Evolutionary conservation across 2,888 invertebrate genomes (phyloP).

Genomic region (Drosophila melanosoma): DNA sequence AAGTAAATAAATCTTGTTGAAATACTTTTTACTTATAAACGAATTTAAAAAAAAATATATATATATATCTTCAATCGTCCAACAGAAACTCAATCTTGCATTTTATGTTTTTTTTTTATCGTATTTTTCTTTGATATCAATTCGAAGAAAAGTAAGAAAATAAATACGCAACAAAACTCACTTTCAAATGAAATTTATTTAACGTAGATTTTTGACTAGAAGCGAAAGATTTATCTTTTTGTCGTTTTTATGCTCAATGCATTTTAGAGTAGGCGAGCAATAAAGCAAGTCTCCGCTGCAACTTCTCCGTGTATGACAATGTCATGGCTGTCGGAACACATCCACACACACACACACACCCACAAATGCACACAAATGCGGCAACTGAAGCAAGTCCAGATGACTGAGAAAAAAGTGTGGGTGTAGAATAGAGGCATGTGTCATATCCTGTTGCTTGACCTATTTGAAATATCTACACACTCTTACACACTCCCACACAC

Average conservation of each 20-base stretch:
- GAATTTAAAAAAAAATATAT: neutral
- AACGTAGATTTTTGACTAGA: neutral
- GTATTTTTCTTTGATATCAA: neutral
- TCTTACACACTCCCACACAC: slow-evolving; percentile 4
- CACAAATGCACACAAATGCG: neutral
- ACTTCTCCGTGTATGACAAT: slow-evolving; percentile 50
- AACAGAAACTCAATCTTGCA: neutral
- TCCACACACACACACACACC: neutral
- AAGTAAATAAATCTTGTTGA: neutral
- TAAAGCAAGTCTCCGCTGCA: slow-evolving; percentile 28
- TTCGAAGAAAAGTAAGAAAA: neutral
- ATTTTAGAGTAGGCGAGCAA: slow-evolving; percentile 14
- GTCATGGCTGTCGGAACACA: slow-evolving; percentile 44
- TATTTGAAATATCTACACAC: slow-evolving; percentile 26
- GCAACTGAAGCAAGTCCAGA: neutral
- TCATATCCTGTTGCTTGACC: slow-evolving; percentile 64
- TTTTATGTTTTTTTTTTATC: neutral
- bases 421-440: slow-evolving; percentile 11
- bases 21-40: neutral
- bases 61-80: neutral
- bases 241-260: slow-evolving; percentile 5
- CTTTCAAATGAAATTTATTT: neutral
- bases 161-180: neutral
- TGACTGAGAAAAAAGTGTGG: neutral
- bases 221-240: neutral